Conservation (phyloP, 2,888 invertebrate genomes). For the Trissolcus japonicus region DNA sequence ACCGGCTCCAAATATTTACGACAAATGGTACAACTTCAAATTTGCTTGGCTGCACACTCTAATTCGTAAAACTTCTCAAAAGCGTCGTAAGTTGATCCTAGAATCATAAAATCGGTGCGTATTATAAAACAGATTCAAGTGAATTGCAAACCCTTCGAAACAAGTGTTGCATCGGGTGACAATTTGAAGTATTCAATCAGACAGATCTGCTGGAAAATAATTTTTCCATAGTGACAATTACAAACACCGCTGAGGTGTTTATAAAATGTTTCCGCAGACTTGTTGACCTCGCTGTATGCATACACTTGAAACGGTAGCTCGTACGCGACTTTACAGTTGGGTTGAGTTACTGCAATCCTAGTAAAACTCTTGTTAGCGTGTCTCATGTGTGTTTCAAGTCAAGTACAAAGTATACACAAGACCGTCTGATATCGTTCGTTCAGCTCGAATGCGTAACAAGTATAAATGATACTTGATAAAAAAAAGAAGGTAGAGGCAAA, state of each 20-base stretch:
- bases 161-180: not conserved
- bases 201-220: not conserved
- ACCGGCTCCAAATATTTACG: constrained; percentile 17
- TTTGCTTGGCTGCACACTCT: not conserved
- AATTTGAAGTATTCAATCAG: not conserved
- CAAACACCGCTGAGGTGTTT: constrained; percentile 12
- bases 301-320: constrained; percentile 14
- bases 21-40: constrained; percentile 5
- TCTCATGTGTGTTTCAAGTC: constrained; percentile 16
- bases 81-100: not conserved
- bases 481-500: not conserved
- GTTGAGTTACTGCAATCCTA: constrained; percentile 18
- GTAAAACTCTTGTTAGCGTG: constrained; percentile 15
- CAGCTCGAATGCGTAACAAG: too few species aligned
- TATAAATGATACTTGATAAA: not conserved
- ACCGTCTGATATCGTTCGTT: constrained; percentile 11
- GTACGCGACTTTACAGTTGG: constrained; percentile 14
- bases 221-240: constrained; percentile 5
- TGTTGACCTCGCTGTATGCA: constrained; percentile 18
- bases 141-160: not conserved
- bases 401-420: constrained; percentile 2
- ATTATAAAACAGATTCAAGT: not conserved
- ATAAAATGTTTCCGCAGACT: constrained; percentile 22
- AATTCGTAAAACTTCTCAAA: not conserved
- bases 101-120: not conserved